A percentile compares a stretch with the other conserved stretches of the same genome.
These are phyloP conservation scores for Oryzias celebensis DNA, from an alignment of 2,113 vertebrate species.

Conservation along the genomic window DNA sequence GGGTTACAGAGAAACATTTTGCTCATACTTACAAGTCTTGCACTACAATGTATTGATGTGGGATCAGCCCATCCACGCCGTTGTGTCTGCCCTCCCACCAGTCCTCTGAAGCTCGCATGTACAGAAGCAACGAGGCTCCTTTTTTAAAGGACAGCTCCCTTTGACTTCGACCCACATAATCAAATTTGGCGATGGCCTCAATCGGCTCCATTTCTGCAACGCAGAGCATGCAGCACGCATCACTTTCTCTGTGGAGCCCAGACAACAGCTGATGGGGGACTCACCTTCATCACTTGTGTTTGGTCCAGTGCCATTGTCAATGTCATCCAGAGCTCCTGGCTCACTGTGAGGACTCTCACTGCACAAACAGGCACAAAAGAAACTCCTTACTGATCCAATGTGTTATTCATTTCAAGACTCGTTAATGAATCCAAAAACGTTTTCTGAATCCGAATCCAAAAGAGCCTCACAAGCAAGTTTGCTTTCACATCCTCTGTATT, in stretches of 20 bases:
- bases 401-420: too few species aligned
- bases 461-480: too few species aligned
- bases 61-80: constrained; percentile 91
- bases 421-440: too few species aligned
- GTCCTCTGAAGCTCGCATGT: constrained; percentile 90
- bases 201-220: constrained; percentile 90
- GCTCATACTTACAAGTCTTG: constrained; percentile 88
- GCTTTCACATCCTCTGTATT: too few species aligned
- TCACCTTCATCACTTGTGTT: constrained; percentile 95
- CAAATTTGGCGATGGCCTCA: constrained; percentile 93
- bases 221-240: background rate
- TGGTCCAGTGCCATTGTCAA: constrained; percentile 91
- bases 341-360: constrained; percentile 97
- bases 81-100: constrained; percentile 98
- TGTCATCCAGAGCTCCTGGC: constrained; percentile 90
- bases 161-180: constrained; percentile 90
- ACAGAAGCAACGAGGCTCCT: constrained; percentile 90
- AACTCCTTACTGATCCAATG: background rate
- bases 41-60: constrained; percentile 95
- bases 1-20: background rate
- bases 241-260: background rate
- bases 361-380: constrained; percentile 23
- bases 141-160: constrained; percentile 96
- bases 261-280: constrained; percentile 27
- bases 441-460: too few species aligned